Percentiles rank a stretch among this genome's conserved stretches.
Conservation (phyloP, 2,888 invertebrate species). For the Dendrolimus houi region DNA sequence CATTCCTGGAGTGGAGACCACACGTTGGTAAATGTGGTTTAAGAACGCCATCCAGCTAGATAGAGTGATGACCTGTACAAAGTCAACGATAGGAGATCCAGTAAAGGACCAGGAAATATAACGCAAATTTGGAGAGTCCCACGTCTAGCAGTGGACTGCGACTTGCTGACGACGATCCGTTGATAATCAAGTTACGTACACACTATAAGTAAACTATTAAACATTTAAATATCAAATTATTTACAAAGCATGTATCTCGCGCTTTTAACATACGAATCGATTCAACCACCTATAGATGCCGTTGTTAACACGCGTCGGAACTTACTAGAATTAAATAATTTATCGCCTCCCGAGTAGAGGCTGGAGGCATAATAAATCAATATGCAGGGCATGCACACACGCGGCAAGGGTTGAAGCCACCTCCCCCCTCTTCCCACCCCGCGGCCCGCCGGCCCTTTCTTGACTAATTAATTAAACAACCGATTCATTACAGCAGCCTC, state of each 20-base stretch:
- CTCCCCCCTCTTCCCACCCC: constrained; percentile 14
- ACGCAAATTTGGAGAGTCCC: no score
- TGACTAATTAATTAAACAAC: constrained; percentile 85
- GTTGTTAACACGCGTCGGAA: constrained; percentile 52
- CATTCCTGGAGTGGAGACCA: no score
- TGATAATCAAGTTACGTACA: no score
- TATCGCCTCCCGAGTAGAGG: constrained; percentile 53
- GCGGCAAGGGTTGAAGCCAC: constrained; percentile 28
- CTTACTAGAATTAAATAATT: constrained; percentile 72
- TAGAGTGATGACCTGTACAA: no score
- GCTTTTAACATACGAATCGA: neutral
- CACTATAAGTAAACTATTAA: no score
- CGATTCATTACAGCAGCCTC: constrained; percentile 82
- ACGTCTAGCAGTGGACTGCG: no score
- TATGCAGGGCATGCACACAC: constrained; percentile 72
- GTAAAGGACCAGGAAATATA: no score
- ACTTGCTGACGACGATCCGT: no score
- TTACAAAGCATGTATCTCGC: neutral
- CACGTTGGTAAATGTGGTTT: no score
- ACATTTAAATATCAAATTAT: no score
- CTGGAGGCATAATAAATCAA: constrained; percentile 71
- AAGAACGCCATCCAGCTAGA: no score
- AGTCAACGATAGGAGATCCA: no score
- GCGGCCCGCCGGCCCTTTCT: constrained; percentile 58
- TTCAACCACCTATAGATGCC: constrained; percentile 18